Conservation (phyloP, 2,888 invertebrate genomes). For the Xiphydria camelus region DNA sequence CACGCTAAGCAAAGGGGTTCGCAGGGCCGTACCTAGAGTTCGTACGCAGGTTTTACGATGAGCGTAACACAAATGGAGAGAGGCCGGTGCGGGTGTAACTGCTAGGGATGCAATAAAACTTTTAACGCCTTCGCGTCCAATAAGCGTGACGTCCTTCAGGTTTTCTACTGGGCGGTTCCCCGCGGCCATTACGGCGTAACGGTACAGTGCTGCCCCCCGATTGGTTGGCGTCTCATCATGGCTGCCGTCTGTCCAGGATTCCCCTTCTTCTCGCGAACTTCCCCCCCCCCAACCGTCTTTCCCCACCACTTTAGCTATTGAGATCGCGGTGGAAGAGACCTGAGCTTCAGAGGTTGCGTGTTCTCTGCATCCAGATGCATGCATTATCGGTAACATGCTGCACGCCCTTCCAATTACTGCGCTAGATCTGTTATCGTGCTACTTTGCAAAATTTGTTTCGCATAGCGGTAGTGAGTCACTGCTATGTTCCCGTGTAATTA, state of each 20-base stretch:
- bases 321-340: not conserved
- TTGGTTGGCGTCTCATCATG: slow-evolving; percentile 51
- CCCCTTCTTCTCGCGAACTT: slow-evolving; percentile 27
- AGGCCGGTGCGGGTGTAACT: slow-evolving; percentile 47
- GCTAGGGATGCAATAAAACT: slow-evolving; percentile 49
- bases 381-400: too few relatives aligned
- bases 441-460: too few relatives aligned
- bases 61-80: slow-evolving; percentile 28
- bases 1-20: slow-evolving; percentile 30
- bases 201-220: slow-evolving; percentile 30
- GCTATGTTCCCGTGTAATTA: too few relatives aligned
- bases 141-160: slow-evolving; percentile 44
- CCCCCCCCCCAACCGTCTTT: slow-evolving; percentile 11
- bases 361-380: slow-evolving; percentile 17
- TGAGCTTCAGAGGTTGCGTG: not conserved
- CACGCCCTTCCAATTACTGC: too few relatives aligned
- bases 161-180: slow-evolving; percentile 50
- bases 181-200: slow-evolving; percentile 55
- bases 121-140: slow-evolving; percentile 54
- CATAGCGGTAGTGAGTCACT: too few relatives aligned
- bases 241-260: slow-evolving; percentile 42
- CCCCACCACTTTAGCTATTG: slow-evolving; percentile 13
- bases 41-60: slow-evolving; percentile 43
- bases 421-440: too few relatives aligned
- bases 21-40: slow-evolving; percentile 33